Evolutionary conservation across 2,888 invertebrate genomes (phyloP), one percentile per base, ranked within the genome.

Genomic region (Diplolepis rosae): DNA sequence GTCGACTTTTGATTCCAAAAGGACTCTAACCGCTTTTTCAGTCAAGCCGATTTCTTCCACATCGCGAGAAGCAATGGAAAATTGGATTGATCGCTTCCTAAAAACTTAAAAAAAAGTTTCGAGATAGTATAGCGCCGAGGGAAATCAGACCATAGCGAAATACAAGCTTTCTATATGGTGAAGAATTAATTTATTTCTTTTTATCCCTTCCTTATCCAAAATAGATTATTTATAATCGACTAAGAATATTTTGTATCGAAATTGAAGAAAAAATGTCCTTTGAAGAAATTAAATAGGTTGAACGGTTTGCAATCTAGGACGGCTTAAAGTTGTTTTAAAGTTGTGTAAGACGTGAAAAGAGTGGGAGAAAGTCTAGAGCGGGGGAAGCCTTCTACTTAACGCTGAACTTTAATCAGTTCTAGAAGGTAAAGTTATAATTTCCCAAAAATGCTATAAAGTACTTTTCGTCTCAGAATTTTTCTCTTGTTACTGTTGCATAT

Each of bases 21-120:
- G 42, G 24, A 39, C 22, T 39, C 61, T 39, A 61, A n/a, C 39
- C 39, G 66, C 61, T 61, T 69, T n/a, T 69, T 72, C 72, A 68
- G 68, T 77, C 73, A 70, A 79, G 82, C 78, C 80, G 77, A 79
- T 82, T 82, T 79, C 80, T 82, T 61, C 24, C 39, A 15, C 52
- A 28, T 28, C 15, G n/a, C 52, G 15, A 52, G 52, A 52, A 2
- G 15, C 52, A 11, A 13, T 24, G 39, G 22, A 61, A 61, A 61
- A 84, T 85, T 79, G 83, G 79, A 84, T 85, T 84, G 85, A 82
- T 84, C 83, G 1, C 27, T 4, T 28, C 54, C 30, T 42, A 3
- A 7, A 39, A 61, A 35, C 24, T 61, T 39, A 24, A 52, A 7
- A n/a, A 27, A 24, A 61, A 39, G 35, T 27, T 7, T 42, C 24